Conservation (phyloP, 2,888 invertebrate species). For the Tricholauxania praeusta region DNA sequence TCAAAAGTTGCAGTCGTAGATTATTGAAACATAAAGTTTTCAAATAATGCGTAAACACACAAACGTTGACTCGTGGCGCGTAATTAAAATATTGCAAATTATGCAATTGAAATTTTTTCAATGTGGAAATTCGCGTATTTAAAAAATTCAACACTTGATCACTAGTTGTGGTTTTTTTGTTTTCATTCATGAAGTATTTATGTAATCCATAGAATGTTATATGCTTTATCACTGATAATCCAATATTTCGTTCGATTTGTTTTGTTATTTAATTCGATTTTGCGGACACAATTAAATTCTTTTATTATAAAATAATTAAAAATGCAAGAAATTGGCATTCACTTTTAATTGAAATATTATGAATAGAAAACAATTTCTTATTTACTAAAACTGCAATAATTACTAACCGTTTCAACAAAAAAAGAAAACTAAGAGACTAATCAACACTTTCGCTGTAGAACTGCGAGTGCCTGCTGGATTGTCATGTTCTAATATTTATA, state of each 20-base stretch:
- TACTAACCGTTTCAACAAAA: slow-evolving; percentile 61
- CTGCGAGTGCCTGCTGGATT: slow-evolving; percentile 69
- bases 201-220: slow-evolving; percentile 47
- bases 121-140: too few relatives aligned
- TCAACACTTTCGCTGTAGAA: slow-evolving; percentile 69
- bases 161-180: neutral
- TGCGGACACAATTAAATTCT: neutral
- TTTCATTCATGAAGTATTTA: neutral
- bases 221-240: slow-evolving; percentile 29
- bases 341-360: neutral
- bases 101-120: too few relatives aligned
- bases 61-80: too few relatives aligned
- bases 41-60: too few relatives aligned
- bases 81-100: too few relatives aligned
- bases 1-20: too few relatives aligned
- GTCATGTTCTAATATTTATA: slow-evolving; percentile 68
- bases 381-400: neutral
- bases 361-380: slow-evolving; percentile 4
- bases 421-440: slow-evolving; percentile 63
- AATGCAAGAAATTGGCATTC: too few relatives aligned
- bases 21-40: too few relatives aligned
- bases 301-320: neutral
- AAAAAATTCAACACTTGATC: neutral
- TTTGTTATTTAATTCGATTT: slow-evolving; percentile 29
- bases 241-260: slow-evolving; percentile 41